phyloP scores from a whole-genome alignment of 64 coral and sea anemone genomes.

The Montipora capricornis region DNA sequence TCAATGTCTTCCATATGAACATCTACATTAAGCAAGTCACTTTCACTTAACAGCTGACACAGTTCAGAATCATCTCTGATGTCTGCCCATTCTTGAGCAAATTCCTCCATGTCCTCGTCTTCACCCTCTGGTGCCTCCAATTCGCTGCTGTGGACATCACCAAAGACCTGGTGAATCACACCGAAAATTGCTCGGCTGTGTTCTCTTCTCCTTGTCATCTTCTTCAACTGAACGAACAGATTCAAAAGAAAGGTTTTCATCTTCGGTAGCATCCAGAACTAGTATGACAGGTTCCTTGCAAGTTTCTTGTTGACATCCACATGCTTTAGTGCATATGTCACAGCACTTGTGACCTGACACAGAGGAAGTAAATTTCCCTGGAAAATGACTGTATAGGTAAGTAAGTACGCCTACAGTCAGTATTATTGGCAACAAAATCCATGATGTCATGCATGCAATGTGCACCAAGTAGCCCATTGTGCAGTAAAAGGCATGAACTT shows the following conservation, averaged over 20 bases:
- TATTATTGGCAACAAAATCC: constrained; percentile 5
- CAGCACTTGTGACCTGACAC: constrained; percentile 38
- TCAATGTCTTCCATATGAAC: constrained; percentile 44
- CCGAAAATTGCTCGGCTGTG: constrained; percentile 43
- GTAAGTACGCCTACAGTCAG: constrained; percentile 31
- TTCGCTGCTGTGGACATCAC: constrained; percentile 31
- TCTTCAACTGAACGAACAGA: constrained; percentile 38
- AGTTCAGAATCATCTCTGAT: constrained; percentile 67
- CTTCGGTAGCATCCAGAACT: constrained; percentile 5
- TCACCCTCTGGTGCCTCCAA: constrained; percentile 26
- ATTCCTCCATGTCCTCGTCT: constrained; percentile 27
- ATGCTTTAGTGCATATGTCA: constrained; percentile 40
- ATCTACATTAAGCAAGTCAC: constrained; percentile 29
- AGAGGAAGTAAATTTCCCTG: constrained; percentile 32
- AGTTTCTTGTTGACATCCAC: constrained; percentile 38
- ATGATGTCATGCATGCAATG: constrained; percentile 40
- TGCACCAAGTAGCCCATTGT: constrained; percentile 34
- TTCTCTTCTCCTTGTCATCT: constrained; percentile 40
- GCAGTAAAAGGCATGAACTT: constrained; percentile 48
- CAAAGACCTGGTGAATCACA: constrained; percentile 62
- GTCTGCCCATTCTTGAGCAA: constrained; percentile 58
- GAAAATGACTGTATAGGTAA: constrained; percentile 41
- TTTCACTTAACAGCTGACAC: constrained; percentile 33
- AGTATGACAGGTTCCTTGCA: not conserved
- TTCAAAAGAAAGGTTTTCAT: constrained; percentile 15